Evolutionary conservation across 23 tunicate species (phyloP).

Genomic region (Halocynthia roretzi): DNA sequence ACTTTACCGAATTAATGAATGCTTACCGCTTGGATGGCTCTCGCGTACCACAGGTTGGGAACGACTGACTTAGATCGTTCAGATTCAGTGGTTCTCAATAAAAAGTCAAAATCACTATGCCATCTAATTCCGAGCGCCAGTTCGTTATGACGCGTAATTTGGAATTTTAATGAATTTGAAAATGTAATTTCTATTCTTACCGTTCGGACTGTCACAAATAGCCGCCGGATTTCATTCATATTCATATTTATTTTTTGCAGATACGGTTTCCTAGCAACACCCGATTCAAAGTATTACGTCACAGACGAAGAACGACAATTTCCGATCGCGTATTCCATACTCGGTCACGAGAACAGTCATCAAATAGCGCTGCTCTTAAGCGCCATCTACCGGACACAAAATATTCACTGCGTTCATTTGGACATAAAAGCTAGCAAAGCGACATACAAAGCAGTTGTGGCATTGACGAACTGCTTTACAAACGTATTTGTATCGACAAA

Average conservation of each 20-base stretch:
- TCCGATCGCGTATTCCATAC: slow-evolving; percentile 67
- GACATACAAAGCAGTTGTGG: slow-evolving; percentile 2
- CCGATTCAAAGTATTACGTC: background rate
- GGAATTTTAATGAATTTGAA: too few relatives aligned
- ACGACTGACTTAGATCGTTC: too few relatives aligned
- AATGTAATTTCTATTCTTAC: too few relatives aligned
- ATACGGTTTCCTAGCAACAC: slow-evolving; percentile 12
- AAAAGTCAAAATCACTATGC: too few relatives aligned
- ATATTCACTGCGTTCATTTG: slow-evolving; percentile 71
- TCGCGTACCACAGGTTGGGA: too few relatives aligned
- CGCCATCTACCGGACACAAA: slow-evolving; percentile 61
- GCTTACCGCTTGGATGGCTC: too few relatives aligned
- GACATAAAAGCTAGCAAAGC: slow-evolving; percentile 25
- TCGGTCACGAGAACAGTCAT: slow-evolving; percentile 37
- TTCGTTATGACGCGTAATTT: too few relatives aligned
- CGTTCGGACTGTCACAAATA: too few relatives aligned
- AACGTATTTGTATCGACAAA: slow-evolving; percentile 55
- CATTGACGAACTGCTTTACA: slow-evolving; percentile 42
- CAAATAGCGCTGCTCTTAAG: slow-evolving; percentile 50
- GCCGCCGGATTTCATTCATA: background rate
- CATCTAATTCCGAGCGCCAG: too few relatives aligned
- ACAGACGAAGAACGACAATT: slow-evolving; percentile 36
- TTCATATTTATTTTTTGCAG: slow-evolving; percentile 4
- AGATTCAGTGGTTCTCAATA: too few relatives aligned
- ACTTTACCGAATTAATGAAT: too few relatives aligned